A percentile compares a stretch with the other conserved stretches of the same genome.
Evolutionary conservation across 2,113 vertebrate genomes (phyloP).

Genomic region (Actenoides hombroni): DNA sequence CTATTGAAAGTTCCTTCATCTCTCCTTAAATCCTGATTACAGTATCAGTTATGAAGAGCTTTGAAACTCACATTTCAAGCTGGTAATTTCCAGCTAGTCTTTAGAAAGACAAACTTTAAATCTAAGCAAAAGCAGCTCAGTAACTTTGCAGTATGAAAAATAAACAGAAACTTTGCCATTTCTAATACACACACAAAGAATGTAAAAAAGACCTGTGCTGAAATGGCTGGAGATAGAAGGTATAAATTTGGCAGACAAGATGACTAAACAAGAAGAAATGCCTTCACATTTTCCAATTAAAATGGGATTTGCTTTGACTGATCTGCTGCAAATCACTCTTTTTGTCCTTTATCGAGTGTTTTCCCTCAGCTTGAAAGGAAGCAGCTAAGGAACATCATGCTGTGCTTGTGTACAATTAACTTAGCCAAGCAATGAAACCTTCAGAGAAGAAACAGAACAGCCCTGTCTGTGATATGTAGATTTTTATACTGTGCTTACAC

Average conservation of each 20-base stretch:
- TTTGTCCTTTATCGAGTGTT: neutral
- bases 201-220: neutral
- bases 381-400: constrained; percentile 23
- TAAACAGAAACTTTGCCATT: neutral
- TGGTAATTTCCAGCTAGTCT: neutral
- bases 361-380: constrained; percentile 9
- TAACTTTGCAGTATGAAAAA: neutral
- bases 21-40: neutral
- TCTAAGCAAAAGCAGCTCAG: neutral
- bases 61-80: neutral
- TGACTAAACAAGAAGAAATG: neutral
- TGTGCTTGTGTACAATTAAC: constrained; percentile 22
- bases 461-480: neutral
- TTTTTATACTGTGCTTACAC: neutral
- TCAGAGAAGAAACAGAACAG: constrained; percentile 1
- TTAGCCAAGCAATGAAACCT: constrained; percentile 6
- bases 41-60: neutral
- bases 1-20: neutral
- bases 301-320: constrained; percentile 14
- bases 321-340: neutral
- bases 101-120: neutral
- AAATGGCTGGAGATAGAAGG: neutral
- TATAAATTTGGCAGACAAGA: neutral
- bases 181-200: neutral
- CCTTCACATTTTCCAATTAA: constrained; percentile 20